phyloP scores from a whole-genome alignment of 35 echinoderm and acorn worm species.

The Eucidaris tribuloides region DNA sequence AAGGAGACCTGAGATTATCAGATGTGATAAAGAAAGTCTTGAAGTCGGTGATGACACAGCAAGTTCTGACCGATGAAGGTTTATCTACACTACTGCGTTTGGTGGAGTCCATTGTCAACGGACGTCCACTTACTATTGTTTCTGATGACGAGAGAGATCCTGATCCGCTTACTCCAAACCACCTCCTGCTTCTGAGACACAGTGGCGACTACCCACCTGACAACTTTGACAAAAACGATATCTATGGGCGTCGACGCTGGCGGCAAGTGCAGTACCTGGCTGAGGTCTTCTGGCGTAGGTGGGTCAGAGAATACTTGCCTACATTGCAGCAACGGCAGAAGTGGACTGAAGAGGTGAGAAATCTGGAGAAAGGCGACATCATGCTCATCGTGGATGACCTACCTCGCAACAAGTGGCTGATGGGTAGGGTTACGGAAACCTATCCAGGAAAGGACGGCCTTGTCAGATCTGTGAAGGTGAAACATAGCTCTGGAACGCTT shows the following conservation, averaged over 20 bases:
- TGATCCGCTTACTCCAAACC: conserved; percentile 31
- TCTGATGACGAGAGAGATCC: conserved; percentile 42
- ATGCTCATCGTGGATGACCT: conserved; percentile 20
- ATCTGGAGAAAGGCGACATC: conserved; percentile 28
- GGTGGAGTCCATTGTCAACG: conserved; percentile 40
- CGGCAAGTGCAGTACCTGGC: conserved; percentile 73
- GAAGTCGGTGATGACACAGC: conserved; percentile 22
- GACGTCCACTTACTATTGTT: conserved; percentile 22
- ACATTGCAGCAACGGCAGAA: conserved; percentile 23
- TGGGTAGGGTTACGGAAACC: conserved; percentile 35
- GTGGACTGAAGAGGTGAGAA: background rate
- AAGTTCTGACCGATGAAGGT: conserved; percentile 43
- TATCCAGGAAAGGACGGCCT: conserved; percentile 24
- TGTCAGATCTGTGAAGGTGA: conserved; percentile 45
- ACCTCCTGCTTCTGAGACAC: conserved; percentile 35
- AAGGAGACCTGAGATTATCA: background rate
- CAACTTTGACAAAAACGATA: conserved; percentile 7
- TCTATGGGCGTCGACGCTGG: conserved; percentile 40
- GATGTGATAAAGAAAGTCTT: conserved; percentile 47
- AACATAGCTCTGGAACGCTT: conserved; percentile 13
- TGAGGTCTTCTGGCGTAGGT: conserved; percentile 60
- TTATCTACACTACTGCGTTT: conserved; percentile 36
- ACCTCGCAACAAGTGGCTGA: conserved; percentile 32
- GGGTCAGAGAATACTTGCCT: conserved; percentile 41
- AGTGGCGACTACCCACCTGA: background rate